A percentile compares a stretch with the other conserved stretches of the same genome.
These are phyloP conservation scores for Drosophila meridiana DNA, from an alignment of 2,888 invertebrate genomes.

Conservation along the genomic window DNA sequence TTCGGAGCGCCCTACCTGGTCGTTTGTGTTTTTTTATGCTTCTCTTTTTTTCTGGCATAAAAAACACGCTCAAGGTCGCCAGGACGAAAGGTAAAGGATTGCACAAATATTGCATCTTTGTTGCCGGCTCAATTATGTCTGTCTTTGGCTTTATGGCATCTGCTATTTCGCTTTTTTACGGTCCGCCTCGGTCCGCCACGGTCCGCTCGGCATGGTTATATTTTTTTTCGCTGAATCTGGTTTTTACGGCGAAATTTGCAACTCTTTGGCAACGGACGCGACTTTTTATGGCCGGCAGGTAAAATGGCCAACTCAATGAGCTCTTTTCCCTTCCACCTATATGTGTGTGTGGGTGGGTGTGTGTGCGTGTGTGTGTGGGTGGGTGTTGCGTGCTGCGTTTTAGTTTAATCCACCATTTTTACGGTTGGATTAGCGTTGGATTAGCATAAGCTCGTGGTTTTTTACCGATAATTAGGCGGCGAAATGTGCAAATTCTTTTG, in stretches of 20 bases:
- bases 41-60: conserved; percentile 30
- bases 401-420: conserved; percentile 77
- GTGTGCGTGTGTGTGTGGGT: background rate
- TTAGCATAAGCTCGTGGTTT: conserved; percentile 74
- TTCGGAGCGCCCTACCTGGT: conserved; percentile 61
- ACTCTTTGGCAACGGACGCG: conserved; percentile 66
- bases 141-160: conserved; percentile 37
- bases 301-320: conserved; percentile 43
- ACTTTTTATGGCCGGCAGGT: conserved; percentile 70
- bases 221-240: conserved; percentile 67
- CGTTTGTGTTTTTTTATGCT: background rate
- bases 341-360: background rate
- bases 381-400: conserved; percentile 26
- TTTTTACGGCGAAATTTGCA: conserved; percentile 69
- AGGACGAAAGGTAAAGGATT: conserved; percentile 78
- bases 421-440: conserved; percentile 75
- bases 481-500: background rate
- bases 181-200: background rate
- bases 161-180: conserved; percentile 41
- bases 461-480: conserved; percentile 39
- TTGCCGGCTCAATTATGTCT: conserved; percentile 61
- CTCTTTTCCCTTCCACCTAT: conserved; percentile 1
- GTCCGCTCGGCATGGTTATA: conserved; percentile 1
- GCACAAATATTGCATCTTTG: conserved; percentile 83
- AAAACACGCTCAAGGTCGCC: conserved; percentile 72